Evolutionary conservation across 2,888 invertebrate genomes (phyloP).

Genomic region (Caradrina clavipalpis): DNA sequence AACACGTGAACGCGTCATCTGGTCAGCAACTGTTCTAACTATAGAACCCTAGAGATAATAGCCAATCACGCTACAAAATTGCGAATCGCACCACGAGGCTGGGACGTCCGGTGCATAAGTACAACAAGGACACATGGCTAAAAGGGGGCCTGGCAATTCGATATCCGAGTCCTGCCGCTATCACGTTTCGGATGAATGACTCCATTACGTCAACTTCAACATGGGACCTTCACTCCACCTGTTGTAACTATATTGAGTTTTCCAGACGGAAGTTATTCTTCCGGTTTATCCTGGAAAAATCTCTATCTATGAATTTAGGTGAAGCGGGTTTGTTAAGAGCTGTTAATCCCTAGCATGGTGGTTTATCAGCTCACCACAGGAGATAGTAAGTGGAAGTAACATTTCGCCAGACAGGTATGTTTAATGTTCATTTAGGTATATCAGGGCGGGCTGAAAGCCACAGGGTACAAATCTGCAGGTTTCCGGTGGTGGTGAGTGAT

Average conservation of each 20-base stretch:
- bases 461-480: no score
- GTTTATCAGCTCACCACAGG: no score
- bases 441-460: no score
- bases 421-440: no score
- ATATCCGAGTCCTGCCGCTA: slow-evolving; percentile 17
- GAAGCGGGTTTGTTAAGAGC: no score
- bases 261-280: background rate
- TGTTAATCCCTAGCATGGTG: no score
- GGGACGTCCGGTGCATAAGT: slow-evolving; percentile 41
- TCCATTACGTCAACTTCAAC: background rate
- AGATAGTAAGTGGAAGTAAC: no score
- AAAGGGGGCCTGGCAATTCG: slow-evolving; percentile 28
- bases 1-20: background rate
- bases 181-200: slow-evolving; percentile 21
- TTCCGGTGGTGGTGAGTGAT: no score
- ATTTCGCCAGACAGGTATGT: no score
- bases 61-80: slow-evolving; percentile 24
- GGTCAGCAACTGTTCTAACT: slow-evolving; percentile 30
- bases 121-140: slow-evolving; percentile 19
- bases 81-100: slow-evolving; percentile 30
- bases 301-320: no score
- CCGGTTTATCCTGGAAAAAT: background rate
- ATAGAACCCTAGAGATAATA: slow-evolving; percentile 36
- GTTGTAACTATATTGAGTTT: background rate
- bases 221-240: background rate